phyloP scores from a whole-genome alignment of 2,888 invertebrate species.

The Drosophila rubida region DNA sequence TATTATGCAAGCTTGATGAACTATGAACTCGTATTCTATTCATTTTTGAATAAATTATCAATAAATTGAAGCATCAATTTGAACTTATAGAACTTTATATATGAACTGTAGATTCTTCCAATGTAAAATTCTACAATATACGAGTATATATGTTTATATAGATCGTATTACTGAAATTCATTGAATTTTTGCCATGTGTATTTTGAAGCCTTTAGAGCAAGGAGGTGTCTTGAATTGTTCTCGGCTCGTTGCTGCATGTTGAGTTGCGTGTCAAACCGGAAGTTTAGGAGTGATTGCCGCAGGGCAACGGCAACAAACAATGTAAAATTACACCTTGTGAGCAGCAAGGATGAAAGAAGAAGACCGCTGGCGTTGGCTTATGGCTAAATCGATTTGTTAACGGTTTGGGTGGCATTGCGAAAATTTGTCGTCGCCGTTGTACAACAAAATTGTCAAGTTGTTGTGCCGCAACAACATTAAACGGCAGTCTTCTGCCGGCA shows the following conservation, averaged over 20 bases:
- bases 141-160: too few species aligned
- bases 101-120: too few species aligned
- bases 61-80: too few species aligned
- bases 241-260: constrained; percentile 23
- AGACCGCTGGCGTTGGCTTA: constrained; percentile 54
- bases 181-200: constrained; percentile 10
- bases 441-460: constrained; percentile 71
- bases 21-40: too few species aligned
- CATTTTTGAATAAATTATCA: too few species aligned
- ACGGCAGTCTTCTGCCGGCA: constrained; percentile 45
- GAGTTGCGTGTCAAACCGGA: constrained; percentile 65
- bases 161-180: too few species aligned
- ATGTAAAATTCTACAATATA: too few species aligned
- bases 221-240: background rate
- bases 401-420: constrained; percentile 80
- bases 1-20: too few species aligned
- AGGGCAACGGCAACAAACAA: constrained; percentile 25
- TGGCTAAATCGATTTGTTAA: constrained; percentile 80
- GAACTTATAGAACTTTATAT: too few species aligned
- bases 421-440: constrained; percentile 74
- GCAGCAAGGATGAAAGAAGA: constrained; percentile 67
- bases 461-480: constrained; percentile 32
- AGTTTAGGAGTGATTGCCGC: constrained; percentile 51
- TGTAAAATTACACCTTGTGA: constrained; percentile 78
- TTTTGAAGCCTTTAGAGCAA: constrained; percentile 19